phyloP scores from a whole-genome alignment of 2,113 vertebrate species.

The Dolichotis patagonum region DNA sequence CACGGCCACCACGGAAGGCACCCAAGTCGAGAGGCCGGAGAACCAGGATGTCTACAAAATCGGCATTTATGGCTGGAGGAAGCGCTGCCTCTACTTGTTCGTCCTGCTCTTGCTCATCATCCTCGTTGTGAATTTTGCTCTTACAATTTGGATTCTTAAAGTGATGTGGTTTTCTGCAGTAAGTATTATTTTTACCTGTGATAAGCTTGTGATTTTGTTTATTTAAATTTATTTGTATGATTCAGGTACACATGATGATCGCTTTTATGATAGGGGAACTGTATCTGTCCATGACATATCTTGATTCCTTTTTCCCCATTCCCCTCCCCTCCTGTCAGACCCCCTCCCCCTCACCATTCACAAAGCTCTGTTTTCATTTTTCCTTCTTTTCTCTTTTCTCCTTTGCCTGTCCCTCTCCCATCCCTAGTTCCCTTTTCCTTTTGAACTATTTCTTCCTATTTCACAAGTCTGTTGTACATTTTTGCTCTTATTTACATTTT shows the following conservation, averaged over 20 bases:
- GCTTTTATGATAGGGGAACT: no score
- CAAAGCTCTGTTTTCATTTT: background rate
- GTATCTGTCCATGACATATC: no score
- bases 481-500: no score
- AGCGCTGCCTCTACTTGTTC: conserved; percentile 97
- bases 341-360: no score
- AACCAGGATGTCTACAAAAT: conserved; percentile 92
- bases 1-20: conserved; percentile 90
- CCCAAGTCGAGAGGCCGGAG: conserved; percentile 86
- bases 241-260: no score
- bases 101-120: conserved; percentile 94
- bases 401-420: background rate
- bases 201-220: background rate
- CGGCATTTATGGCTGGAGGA: conserved; percentile 99
- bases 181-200: conserved; percentile 77
- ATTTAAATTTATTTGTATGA: background rate
- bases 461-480: no score
- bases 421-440: background rate
- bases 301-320: background rate
- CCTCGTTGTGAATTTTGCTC: conserved; percentile 95
- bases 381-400: background rate
- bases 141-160: conserved; percentile 97
- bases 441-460: no score
- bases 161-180: conserved; percentile 99
- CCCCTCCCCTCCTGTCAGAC: no score